These are phyloP conservation scores for Ceratosolen solmsi DNA, from an alignment of 1,140 invertebrate species.

Conservation along the genomic window DNA sequence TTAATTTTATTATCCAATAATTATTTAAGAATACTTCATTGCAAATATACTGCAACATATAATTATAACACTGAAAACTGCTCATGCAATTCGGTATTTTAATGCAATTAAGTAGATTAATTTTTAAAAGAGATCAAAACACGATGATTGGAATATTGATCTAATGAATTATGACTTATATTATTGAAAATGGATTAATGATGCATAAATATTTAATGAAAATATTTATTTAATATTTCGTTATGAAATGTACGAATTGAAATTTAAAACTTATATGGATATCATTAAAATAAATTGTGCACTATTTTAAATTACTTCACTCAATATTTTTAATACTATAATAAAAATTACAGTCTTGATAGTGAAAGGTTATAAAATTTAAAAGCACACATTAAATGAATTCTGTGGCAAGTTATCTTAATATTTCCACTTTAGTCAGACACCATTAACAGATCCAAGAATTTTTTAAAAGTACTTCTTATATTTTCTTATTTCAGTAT, in stretches of 20 bases:
- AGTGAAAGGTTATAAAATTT: conserved; percentile 28
- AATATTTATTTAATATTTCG: too few relatives aligned
- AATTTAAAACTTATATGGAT: background rate
- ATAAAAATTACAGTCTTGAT: background rate
- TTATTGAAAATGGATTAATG: too few relatives aligned
- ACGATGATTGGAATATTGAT: background rate
- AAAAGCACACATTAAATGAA: background rate
- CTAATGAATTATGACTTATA: background rate
- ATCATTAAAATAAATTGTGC: background rate
- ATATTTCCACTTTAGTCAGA: conserved; percentile 19
- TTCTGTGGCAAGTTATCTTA: conserved; percentile 20
- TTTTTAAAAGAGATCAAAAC: background rate
- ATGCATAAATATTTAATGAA: background rate
- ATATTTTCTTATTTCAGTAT: background rate
- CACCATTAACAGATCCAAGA: background rate
- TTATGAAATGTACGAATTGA: background rate
- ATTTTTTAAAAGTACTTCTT: background rate
- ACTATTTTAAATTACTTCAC: background rate
- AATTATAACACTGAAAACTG: too few relatives aligned
- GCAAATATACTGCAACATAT: too few relatives aligned
- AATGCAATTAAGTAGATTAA: background rate
- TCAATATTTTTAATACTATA: background rate
- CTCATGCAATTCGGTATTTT: too few relatives aligned
- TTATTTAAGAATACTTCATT: too few relatives aligned
- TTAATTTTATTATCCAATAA: too few relatives aligned